Evolutionary conservation across 1,140 invertebrate species (phyloP).

Genomic region (Papilio helenus): DNA sequence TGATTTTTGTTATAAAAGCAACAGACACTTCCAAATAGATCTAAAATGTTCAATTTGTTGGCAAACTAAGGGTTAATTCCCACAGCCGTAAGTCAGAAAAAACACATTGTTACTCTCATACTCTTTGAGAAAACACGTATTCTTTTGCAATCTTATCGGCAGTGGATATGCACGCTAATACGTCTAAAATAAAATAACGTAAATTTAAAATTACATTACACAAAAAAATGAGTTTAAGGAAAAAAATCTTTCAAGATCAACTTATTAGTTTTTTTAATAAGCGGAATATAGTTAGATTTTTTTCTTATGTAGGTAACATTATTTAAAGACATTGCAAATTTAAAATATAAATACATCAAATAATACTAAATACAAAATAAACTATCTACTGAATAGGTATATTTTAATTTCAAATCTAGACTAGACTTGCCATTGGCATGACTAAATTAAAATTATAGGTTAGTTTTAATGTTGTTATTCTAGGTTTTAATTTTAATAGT

Average conservation of each 20-base stretch:
- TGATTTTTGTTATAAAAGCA: not conserved
- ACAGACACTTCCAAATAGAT: no score
- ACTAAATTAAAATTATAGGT: constrained; percentile 7
- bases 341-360: not conserved
- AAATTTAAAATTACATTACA: not conserved
- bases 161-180: not conserved
- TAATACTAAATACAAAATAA: constrained; percentile 1
- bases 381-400: not conserved
- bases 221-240: not conserved
- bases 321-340: not conserved
- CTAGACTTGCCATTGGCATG: constrained; percentile 27
- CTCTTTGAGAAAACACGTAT: not conserved
- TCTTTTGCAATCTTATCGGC: not conserved
- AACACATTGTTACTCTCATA: not conserved
- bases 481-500: not conserved
- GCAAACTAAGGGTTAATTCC: no score
- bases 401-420: constrained; percentile 14
- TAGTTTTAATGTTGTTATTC: not conserved
- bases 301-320: not conserved
- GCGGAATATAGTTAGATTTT: no score
- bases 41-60: no score
- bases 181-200: not conserved
- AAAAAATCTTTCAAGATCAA: not conserved
- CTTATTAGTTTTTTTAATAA: no score
- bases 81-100: not conserved